Percentiles rank a stretch among this genome's conserved stretches.
Conservation (phyloP, 2,888 invertebrate genomes). For the Anoplius nigerrimus region DNA sequence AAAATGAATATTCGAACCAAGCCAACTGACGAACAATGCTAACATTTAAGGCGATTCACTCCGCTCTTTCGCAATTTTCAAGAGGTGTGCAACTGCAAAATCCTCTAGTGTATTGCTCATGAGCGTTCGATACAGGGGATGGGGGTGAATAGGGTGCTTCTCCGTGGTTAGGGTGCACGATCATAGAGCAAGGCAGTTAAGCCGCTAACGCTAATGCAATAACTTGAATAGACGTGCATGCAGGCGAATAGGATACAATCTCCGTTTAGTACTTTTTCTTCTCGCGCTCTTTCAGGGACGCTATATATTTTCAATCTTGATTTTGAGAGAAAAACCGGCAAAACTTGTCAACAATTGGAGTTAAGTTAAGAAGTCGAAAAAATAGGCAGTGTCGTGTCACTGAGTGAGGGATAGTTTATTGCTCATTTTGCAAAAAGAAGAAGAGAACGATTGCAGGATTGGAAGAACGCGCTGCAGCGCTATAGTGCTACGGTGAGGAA, state of each 20-base stretch:
- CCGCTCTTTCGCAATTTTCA: constrained; percentile 55
- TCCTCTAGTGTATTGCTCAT: constrained; percentile 55
- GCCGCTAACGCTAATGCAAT: constrained; percentile 74
- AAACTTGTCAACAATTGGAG: no score
- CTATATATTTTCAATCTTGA: no score
- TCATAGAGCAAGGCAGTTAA: constrained; percentile 64
- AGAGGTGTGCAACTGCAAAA: constrained; percentile 66
- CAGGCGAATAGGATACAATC: constrained; percentile 69
- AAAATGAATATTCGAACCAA: no score
- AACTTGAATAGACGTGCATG: constrained; percentile 70
- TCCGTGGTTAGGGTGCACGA: constrained; percentile 40
- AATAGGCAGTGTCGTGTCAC: no score
- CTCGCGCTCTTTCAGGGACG: constrained; percentile 20
- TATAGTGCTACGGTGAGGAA: no score
- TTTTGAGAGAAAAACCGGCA: no score
- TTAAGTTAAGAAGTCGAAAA: no score
- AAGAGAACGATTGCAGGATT: no score
- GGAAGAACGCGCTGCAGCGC: no score
- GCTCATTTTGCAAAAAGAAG: no score
- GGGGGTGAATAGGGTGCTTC: constrained; percentile 44
- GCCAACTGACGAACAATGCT: no score
- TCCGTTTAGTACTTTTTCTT: constrained; percentile 31
- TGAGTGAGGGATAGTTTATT: no score
- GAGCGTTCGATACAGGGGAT: constrained; percentile 66
- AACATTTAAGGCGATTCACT: constrained; percentile 28